Percentiles rank a stretch among this genome's conserved stretches.
These are phyloP conservation scores for Campylomormyrus numenius DNA, from an alignment of 2,113 vertebrate species.

Conservation along the genomic window DNA sequence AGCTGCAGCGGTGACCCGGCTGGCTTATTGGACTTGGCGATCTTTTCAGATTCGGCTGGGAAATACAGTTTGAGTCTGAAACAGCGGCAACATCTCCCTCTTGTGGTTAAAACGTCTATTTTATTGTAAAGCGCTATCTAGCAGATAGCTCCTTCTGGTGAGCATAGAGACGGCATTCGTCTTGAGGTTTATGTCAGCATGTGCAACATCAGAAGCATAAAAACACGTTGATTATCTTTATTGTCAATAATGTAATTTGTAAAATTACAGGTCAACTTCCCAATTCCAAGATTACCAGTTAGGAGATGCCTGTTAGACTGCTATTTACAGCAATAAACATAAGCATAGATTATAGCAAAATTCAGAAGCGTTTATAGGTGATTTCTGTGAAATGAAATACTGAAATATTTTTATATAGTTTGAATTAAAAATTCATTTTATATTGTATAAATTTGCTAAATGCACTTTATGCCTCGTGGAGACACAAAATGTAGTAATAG, in stretches of 20 bases:
- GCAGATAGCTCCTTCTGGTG: not conserved
- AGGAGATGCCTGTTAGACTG: not conserved
- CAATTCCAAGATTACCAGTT: not conserved
- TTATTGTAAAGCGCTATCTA: not conserved
- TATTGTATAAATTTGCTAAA: slow-evolving; percentile 14
- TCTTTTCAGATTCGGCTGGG: slow-evolving; percentile 52
- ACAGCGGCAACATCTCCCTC: slow-evolving; percentile 41
- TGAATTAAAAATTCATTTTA: slow-evolving; percentile 16
- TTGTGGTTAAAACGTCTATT: slow-evolving; percentile 28
- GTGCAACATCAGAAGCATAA: not conserved
- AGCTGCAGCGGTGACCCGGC: slow-evolving; percentile 31
- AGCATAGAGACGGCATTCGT: not conserved
- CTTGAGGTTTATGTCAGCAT: not conserved
- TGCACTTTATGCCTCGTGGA: not conserved
- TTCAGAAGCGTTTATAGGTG: slow-evolving; percentile 45
- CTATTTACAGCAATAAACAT: not conserved
- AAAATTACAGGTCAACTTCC: not conserved
- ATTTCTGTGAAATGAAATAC: slow-evolving; percentile 37
- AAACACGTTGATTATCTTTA: not conserved
- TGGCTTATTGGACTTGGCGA: slow-evolving; percentile 61
- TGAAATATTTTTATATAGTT: slow-evolving; percentile 28
- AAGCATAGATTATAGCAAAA: slow-evolving; percentile 38
- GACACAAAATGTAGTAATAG: not conserved
- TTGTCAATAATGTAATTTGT: not conserved
- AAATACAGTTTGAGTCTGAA: slow-evolving; percentile 29